phyloP scores from a whole-genome alignment of 2,113 vertebrate species.

The Hippopotamus amphibius region DNA sequence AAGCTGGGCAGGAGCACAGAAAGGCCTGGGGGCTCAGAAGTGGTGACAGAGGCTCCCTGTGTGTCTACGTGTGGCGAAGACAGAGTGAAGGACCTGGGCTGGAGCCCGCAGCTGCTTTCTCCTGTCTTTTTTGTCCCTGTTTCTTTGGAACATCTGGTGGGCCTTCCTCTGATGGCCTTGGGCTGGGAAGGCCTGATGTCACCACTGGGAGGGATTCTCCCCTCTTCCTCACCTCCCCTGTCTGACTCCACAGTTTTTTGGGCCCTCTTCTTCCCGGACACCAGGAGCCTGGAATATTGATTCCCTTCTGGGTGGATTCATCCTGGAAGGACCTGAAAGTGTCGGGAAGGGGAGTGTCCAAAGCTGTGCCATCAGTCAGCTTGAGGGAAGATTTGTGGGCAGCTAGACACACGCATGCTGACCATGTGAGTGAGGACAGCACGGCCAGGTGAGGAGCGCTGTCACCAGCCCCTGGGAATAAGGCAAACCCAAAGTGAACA shows the following conservation, averaged over 20 bases:
- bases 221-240: too few relatives aligned
- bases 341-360: not conserved
- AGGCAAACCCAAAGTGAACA: not conserved
- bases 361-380: not conserved
- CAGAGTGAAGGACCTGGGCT: not conserved
- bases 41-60: not conserved
- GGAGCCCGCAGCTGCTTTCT: too few relatives aligned
- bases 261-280: not conserved
- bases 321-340: not conserved
- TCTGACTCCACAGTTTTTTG: not conserved
- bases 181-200: not conserved
- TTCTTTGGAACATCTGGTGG: not conserved
- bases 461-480: accelerated
- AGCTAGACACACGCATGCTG: not conserved
- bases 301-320: not conserved
- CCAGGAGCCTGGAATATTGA: too few relatives aligned
- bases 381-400: not conserved
- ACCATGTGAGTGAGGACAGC: not conserved
- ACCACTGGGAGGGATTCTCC: not conserved
- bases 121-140: not conserved
- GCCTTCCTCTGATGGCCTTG: not conserved
- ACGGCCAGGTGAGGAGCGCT: not conserved
- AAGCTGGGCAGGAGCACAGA: not conserved
- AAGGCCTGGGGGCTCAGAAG: not conserved
- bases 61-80: not conserved